Base-by-base conservation (phyloP, 2,888 invertebrate genomes). In the Phania funesta region DNA sequence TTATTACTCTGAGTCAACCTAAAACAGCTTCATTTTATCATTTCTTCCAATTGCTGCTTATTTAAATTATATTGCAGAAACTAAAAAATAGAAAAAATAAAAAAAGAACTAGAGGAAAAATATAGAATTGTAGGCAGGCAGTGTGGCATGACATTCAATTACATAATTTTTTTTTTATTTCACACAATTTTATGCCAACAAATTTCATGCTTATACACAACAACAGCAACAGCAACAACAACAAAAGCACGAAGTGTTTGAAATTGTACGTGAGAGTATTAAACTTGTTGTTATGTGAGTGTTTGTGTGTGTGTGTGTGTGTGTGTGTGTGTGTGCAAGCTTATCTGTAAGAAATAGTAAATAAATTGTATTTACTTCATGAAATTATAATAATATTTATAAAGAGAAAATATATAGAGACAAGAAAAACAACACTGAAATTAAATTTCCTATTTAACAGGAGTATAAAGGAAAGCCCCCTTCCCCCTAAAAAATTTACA, bases 271-370 rank as follows among this genome's bases (percentile, higher is more conserved):
- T 67, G 67, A 71, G 67, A 71, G 26, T 16, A 50, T 50, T 16
- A 52, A 48, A 48, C 46, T 29, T 6, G 4, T 29, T 29, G 7
- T 7, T 6, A 29, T 20, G 65, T 35, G 35, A 22, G 22, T n/a
- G n/a, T 75, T 5, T 41, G 41, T 41, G 3, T 16, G 41, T 41
- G n/a, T 46, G 48, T 38, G 38, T 29, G 60, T 20, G 16, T 32
- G 9, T 58, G n/a, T 32, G 64, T 76, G 76, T 58, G 48, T 62
- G 64, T 77, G 64, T 70, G 64, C 44, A 22, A 64, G 73, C 78
- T 48, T 68, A 80, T 85, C 77, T 85, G 79, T 84, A 84, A 78
- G 84, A 80, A 83, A 80, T 83, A 84, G 84, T 86, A 84, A 79
- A 73, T 80, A 77, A 83, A 83, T 83, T 83, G 70, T 76, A 83